Conservation (phyloP, 2,888 invertebrate genomes). For the Hypselothyrea guttata region DNA sequence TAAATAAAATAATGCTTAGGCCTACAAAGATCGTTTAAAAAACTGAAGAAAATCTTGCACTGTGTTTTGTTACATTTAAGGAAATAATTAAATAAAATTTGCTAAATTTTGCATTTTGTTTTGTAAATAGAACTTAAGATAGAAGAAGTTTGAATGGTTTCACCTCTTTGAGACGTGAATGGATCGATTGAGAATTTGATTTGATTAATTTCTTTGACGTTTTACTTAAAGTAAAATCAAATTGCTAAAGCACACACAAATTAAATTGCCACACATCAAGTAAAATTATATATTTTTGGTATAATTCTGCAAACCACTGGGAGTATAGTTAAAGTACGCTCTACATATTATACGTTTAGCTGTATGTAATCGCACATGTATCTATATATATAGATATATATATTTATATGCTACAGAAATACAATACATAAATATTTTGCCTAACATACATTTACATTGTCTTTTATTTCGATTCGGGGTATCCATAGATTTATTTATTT, state of each 20-base stretch:
- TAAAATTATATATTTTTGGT: constrained; percentile 73
- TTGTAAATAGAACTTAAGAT: constrained; percentile 14
- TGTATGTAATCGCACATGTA: constrained; percentile 16
- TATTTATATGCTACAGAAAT: constrained; percentile 39
- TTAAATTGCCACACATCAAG: constrained; percentile 79
- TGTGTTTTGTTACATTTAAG: constrained; percentile 57
- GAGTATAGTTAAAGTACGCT: constrained; percentile 63
- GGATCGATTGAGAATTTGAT: constrained; percentile 41
- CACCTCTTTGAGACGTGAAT: constrained; percentile 60
- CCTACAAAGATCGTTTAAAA: constrained; percentile 57
- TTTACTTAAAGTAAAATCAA: constrained; percentile 75
- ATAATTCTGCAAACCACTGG: constrained; percentile 77
- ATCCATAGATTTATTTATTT: constrained; percentile 36
- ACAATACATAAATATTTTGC: constrained; percentile 61
- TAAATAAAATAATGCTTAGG: constrained; percentile 76
- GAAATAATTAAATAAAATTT: constrained; percentile 66
- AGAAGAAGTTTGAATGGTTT: constrained; percentile 21
- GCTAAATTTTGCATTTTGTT: constrained; percentile 65
- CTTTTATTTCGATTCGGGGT: constrained; percentile 35
- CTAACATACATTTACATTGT: constrained; percentile 65
- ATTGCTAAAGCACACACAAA: constrained; percentile 71
- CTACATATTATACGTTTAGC: constrained; percentile 30
- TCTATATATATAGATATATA: no score
- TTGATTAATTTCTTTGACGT: constrained; percentile 41
- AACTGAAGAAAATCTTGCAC: constrained; percentile 65